These are phyloP conservation scores for Trichopria drosophilae DNA, from an alignment of 2,888 invertebrate species.

Conservation along the genomic window DNA sequence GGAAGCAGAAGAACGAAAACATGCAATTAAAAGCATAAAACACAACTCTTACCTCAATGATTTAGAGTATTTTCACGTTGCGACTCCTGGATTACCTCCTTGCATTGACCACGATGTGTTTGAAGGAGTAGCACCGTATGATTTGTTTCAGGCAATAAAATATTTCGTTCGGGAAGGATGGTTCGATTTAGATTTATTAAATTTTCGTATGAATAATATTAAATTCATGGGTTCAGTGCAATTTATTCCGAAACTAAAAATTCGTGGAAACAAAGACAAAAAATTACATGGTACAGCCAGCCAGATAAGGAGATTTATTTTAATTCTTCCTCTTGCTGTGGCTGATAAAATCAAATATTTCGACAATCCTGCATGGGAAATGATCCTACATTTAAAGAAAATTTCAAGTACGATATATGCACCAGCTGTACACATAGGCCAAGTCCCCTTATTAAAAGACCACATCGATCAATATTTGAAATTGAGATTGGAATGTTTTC, in stretches of 20 bases:
- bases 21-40: conserved; percentile 33
- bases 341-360: conserved; percentile 12
- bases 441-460: background rate
- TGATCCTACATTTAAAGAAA: conserved; percentile 10
- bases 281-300: conserved; percentile 16
- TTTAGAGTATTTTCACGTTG: conserved; percentile 37
- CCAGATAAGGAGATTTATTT: conserved; percentile 11
- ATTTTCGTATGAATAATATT: conserved; percentile 10
- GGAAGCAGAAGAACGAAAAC: background rate
- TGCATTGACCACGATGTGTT: conserved; percentile 42
- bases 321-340: background rate
- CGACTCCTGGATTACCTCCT: conserved; percentile 38
- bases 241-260: no score
- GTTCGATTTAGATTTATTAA: conserved; percentile 13
- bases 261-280: no score
- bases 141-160: conserved; percentile 33
- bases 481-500: conserved; percentile 8
- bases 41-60: conserved; percentile 35
- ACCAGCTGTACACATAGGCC: conserved; percentile 9
- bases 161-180: conserved; percentile 25
- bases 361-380: conserved; percentile 7
- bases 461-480: conserved; percentile 16
- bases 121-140: conserved; percentile 36
- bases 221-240: conserved; percentile 12
- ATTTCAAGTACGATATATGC: conserved; percentile 16